Conservation (phyloP, 2,888 invertebrate species). For the Gerosis bhagava region DNA sequence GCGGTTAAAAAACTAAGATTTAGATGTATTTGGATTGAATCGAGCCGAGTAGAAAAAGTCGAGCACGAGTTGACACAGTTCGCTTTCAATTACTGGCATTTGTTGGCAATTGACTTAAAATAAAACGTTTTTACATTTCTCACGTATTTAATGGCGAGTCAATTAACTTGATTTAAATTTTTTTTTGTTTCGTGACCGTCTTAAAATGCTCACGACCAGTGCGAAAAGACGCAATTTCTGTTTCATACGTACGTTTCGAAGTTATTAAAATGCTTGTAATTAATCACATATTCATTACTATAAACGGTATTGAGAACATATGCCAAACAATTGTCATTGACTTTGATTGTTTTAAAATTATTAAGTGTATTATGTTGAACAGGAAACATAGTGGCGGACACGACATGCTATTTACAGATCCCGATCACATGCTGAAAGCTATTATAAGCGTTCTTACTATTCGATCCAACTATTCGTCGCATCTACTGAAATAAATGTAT, state of each 20-base stretch:
- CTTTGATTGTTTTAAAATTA: slow-evolving; percentile 3
- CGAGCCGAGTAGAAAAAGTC: slow-evolving; percentile 3
- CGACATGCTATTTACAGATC: slow-evolving; percentile 6
- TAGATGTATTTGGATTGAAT: slow-evolving; percentile 7
- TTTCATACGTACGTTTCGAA: no score
- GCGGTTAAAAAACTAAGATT: slow-evolving; percentile 7
- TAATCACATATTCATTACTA: slow-evolving; percentile 6
- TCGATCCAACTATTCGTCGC: slow-evolving; percentile 1
- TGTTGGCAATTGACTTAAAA: background rate
- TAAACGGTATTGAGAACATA: no score
- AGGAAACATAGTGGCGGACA: slow-evolving; percentile 9
- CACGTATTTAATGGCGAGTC: no score
- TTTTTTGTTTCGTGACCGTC: no score
- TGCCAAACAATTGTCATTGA: slow-evolving; percentile 8
- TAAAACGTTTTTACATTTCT: background rate
- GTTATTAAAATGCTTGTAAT: slow-evolving; percentile 5
- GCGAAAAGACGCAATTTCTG: no score
- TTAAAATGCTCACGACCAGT: no score
- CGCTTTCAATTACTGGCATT: background rate
- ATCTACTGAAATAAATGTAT: no score
- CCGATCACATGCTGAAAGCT: slow-evolving; percentile 10
- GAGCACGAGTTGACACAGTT: slow-evolving; percentile 12
- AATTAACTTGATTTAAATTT: no score
- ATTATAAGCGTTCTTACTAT: slow-evolving; percentile 7
- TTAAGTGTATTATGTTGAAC: slow-evolving; percentile 7